phyloP scores from a whole-genome alignment of 2,888 invertebrate genomes.

The Liopterus haemorrhoidalis region DNA sequence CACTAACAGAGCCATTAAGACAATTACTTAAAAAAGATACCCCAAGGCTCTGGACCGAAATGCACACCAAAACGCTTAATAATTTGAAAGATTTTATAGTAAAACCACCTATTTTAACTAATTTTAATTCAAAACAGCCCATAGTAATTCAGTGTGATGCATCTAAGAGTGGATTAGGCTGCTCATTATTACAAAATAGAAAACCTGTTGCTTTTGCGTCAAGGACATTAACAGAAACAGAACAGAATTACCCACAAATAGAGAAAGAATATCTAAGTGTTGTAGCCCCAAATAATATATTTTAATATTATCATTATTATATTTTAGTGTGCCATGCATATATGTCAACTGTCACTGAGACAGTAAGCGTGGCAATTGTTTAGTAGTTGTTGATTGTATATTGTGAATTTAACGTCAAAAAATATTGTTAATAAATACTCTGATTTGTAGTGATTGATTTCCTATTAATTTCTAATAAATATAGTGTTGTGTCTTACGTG shows the following conservation, averaged over 20 bases:
- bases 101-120: neutral
- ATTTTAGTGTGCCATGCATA: no score
- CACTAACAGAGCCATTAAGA: conserved; percentile 1
- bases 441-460: no score
- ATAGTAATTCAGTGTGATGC: conserved; percentile 1
- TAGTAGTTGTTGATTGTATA: no score
- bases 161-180: neutral
- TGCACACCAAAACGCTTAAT: conserved; percentile 15
- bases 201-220: conserved; percentile 28
- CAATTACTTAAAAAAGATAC: conserved; percentile 24
- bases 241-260: conserved; percentile 29
- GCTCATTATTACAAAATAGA: conserved; percentile 3
- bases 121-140: conserved; percentile 1
- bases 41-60: conserved; percentile 14
- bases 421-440: no score
- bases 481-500: no score
- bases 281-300: no score
- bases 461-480: no score
- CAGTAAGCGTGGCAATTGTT: no score
- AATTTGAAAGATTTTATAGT: conserved; percentile 22
- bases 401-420: no score
- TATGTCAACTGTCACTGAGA: no score
- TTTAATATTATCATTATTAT: no score
- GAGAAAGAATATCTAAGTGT: conserved; percentile 30
- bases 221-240: conserved; percentile 26